A percentile compares a stretch with the other conserved stretches of the same genome.
phyloP scores from a whole-genome alignment of 2,113 vertebrate species.

The Eulacestoma nigropectus region DNA sequence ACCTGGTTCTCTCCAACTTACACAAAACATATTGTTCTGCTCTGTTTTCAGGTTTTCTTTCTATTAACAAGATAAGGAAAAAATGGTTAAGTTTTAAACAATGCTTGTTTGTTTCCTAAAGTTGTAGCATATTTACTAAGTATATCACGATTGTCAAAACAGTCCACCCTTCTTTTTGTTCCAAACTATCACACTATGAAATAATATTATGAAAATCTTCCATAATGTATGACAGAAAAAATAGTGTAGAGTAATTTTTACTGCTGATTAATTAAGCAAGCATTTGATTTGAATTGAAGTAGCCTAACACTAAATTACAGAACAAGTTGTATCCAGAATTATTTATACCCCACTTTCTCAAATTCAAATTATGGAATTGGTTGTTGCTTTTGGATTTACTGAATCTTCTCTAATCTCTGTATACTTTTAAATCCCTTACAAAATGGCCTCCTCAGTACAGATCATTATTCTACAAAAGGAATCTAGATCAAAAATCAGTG shows the following conservation, averaged over 20 bases:
- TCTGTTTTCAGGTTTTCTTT: neutral
- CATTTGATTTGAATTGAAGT: neutral
- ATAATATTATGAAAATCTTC: neutral
- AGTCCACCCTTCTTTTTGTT: neutral
- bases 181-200: neutral
- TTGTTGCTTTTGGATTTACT: neutral
- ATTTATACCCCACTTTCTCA: neutral
- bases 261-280: neutral
- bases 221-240: neutral
- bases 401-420: neutral
- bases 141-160: neutral
- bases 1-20: neutral
- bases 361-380: neutral
- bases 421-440: neutral
- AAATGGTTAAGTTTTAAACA: neutral
- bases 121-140: neutral
- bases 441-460: neutral
- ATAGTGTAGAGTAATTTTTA: neutral
- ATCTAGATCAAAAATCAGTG: neutral
- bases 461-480: neutral
- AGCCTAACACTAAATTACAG: neutral
- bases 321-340: neutral
- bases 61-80: neutral
- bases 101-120: neutral
- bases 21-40: neutral